Evolutionary conservation across 2,888 invertebrate genomes (phyloP).

Genomic region (Cheilosia pagana): DNA sequence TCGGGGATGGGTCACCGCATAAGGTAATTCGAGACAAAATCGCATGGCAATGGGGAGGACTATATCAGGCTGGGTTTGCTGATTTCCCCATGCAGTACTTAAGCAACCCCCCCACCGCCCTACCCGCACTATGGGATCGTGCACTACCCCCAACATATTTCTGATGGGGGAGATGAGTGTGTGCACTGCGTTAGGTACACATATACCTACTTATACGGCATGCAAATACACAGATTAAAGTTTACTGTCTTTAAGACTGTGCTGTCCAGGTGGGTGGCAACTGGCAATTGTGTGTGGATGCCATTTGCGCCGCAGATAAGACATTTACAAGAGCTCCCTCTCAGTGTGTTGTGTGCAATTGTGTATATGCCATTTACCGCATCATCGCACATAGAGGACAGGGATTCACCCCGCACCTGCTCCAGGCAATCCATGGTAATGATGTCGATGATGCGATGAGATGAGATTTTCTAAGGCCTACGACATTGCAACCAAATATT

Average conservation of each 20-base stretch:
- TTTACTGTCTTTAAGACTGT: constrained; percentile 71
- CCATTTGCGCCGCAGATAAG: constrained; percentile 70
- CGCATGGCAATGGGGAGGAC: constrained; percentile 34
- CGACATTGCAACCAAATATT: constrained; percentile 54
- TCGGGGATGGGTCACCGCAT: background rate
- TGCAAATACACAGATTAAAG: constrained; percentile 73
- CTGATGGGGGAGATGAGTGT: background rate
- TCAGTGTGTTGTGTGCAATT: constrained; percentile 25
- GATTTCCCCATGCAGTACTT: constrained; percentile 72
- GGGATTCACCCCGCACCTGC: constrained; percentile 15
- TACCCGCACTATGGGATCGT: background rate
- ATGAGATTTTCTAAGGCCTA: constrained; percentile 71
- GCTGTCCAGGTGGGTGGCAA: constrained; percentile 54
- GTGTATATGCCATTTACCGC: constrained; percentile 53
- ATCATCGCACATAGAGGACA: constrained; percentile 62
- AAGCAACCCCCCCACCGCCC: background rate
- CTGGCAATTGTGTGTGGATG: constrained; percentile 46
- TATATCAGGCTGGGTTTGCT: constrained; percentile 39
- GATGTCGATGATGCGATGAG: constrained; percentile 66
- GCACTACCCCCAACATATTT: constrained; percentile 23
- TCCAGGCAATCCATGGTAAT: constrained; percentile 40
- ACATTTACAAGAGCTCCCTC: constrained; percentile 58
- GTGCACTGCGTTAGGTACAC: constrained; percentile 51
- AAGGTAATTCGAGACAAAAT: constrained; percentile 55
- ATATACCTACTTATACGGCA: constrained; percentile 58